Conservation (phyloP, 2,797 vertebrate genomes). For the Urosaurus nigricauda region DNA sequence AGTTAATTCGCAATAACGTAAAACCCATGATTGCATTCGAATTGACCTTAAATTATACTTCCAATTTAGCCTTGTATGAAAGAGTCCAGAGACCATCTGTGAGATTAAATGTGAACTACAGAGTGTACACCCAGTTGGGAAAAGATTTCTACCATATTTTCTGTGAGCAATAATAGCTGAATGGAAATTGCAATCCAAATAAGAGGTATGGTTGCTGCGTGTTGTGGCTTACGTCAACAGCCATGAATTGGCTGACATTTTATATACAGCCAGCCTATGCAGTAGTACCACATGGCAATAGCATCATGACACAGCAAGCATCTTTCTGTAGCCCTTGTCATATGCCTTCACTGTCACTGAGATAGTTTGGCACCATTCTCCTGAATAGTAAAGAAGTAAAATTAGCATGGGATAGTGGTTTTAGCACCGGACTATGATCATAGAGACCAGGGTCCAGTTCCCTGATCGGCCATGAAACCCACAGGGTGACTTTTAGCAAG, state of each 20-base stretch:
- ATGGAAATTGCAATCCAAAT: background rate
- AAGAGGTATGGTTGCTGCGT: background rate
- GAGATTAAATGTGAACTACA: background rate
- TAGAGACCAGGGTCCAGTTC: no score
- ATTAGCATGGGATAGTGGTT: background rate
- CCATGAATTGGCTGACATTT: accelerated
- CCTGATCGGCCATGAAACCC: no score
- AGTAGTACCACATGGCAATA: slow-evolving; percentile 11
- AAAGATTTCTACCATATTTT: accelerated
- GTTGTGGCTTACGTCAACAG: accelerated
- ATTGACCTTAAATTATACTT: no score
- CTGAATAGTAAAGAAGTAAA: slow-evolving; percentile 48
- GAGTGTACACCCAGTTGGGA: background rate
- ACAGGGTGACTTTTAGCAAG: no score
- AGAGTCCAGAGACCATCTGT: background rate
- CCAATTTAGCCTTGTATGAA: no score
- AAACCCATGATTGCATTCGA: no score
- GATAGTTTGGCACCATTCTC: slow-evolving; percentile 22
- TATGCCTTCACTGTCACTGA: slow-evolving; percentile 27
- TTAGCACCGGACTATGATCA: no score
- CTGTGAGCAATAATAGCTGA: accelerated
- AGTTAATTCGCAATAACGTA: no score
- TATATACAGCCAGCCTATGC: background rate
- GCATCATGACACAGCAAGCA: slow-evolving; percentile 45
- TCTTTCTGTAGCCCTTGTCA: slow-evolving; percentile 59